Evolutionary conservation across 2,113 vertebrate species (phyloP), one percentile per base, ranked within the genome.

Genomic region (Piaya cayana): DNA sequence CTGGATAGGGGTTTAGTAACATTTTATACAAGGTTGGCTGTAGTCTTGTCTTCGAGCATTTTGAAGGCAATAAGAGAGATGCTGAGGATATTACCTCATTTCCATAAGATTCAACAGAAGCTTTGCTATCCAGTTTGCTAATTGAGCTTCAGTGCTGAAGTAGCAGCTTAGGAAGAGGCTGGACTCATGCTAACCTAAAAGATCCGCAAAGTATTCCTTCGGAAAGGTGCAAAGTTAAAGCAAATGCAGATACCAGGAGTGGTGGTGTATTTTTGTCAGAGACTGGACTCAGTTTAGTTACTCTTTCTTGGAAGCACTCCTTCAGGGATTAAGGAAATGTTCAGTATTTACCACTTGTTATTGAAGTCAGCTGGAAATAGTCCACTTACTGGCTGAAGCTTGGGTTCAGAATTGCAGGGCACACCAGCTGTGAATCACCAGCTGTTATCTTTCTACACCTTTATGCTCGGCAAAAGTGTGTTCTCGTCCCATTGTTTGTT

Each of bases 11-110:
- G 2, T 32, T 86, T 30, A 50, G 18, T 55, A 65, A 36, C 8
- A 12, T 8, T 25, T 65, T 36, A 39, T n/a, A 9, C 5, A 23
- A 17, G 19, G 6, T 5, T 27, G 42, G 14, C 26, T 62, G 12
- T 30, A 26, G 10, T 52, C 36, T 71, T 47, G 69, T 10, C 29
- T 32, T 71, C 11, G 25, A 12, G 0, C 1, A 0, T 26, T 55
- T 6, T 65, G 63, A 56, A 52, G 30, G 37, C 30, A 12, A 0
- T 20, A 45, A 32, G 53, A 36, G 18, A 17, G n/a, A 18, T 71
- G 26, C 30, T 37, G n/a, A 69, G n/a, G 50, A 11, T 60, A 10
- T 36, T 59, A 12, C n/a, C 15, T 58, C 7, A 22, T 74, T 85
- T 63, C 52, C 8, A 1, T 56, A 20, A 69, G 7, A 7, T 59